phyloP scores from a whole-genome alignment of 2,888 invertebrate species.

The Caenorhabditis macrosperma region DNA sequence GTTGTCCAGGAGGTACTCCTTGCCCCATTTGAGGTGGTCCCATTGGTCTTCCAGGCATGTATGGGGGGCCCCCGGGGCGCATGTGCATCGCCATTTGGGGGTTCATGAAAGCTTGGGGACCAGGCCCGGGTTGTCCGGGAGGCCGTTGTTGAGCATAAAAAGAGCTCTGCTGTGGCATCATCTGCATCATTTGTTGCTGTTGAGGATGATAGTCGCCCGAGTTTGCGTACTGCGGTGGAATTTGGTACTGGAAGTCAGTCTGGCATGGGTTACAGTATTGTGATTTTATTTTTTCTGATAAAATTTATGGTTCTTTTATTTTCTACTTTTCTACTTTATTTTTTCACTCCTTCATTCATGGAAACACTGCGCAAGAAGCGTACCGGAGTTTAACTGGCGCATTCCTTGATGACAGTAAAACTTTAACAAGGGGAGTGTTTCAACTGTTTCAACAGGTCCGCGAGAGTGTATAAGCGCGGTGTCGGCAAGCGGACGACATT shows the following conservation, averaged over 20 bases:
- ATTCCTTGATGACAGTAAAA: too few relatives aligned
- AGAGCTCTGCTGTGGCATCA: conserved; percentile 33
- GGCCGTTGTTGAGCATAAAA: conserved; percentile 26
- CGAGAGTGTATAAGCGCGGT: too few relatives aligned
- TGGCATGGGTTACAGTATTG: not conserved
- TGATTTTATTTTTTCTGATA: not conserved
- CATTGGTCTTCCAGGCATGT: conserved; percentile 26
- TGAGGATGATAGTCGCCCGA: conserved; percentile 36
- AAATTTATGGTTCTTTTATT: too few relatives aligned
- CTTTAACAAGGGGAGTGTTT: too few relatives aligned
- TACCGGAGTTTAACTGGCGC: too few relatives aligned
- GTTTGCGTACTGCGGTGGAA: conserved; percentile 21
- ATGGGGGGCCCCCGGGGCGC: conserved; percentile 15
- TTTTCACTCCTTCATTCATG: too few relatives aligned
- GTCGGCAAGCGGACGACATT: too few relatives aligned
- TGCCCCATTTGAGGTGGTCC: conserved; percentile 29
- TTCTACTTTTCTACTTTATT: too few relatives aligned
- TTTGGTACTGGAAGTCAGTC: conserved; percentile 8
- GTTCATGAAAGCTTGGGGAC: conserved; percentile 26
- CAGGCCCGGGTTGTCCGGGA: conserved; percentile 34
- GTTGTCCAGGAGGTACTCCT: not conserved
- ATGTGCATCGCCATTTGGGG: conserved; percentile 31
- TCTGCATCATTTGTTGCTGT: conserved; percentile 38
- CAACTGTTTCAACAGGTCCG: too few relatives aligned
- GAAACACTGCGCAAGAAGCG: too few relatives aligned